phyloP scores from a whole-genome alignment of 2,113 vertebrate species.

The Arenaria interpres region DNA sequence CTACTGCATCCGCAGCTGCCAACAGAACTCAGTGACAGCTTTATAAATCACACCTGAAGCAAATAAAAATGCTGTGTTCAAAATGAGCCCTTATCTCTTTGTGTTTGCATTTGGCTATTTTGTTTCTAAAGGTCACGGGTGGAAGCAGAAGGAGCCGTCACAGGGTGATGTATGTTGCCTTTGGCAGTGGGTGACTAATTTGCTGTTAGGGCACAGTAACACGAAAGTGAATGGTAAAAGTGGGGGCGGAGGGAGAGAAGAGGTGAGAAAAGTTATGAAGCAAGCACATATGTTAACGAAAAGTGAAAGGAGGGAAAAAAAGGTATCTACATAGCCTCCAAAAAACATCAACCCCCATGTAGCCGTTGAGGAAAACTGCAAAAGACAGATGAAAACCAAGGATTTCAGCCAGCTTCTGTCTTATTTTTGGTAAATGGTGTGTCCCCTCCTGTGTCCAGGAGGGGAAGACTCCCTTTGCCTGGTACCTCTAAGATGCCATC shows the following conservation, averaged over 20 bases:
- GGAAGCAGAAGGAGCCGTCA: constrained; percentile 28
- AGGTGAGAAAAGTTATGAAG: not conserved
- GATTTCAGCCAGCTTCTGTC: not conserved
- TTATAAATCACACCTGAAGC: constrained; percentile 41
- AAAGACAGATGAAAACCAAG: not conserved
- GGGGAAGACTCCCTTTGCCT: not conserved
- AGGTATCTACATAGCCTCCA: not conserved
- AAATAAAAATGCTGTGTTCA: not conserved
- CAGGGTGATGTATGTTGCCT: not conserved
- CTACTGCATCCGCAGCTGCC: not conserved
- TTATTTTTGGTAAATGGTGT: not conserved
- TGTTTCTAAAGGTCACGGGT: constrained; percentile 28
- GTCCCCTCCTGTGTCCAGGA: not conserved
- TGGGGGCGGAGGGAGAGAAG: not conserved
- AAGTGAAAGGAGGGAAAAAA: not conserved
- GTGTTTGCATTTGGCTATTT: constrained; percentile 2
- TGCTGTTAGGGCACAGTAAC: not conserved
- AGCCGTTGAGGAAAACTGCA: not conserved
- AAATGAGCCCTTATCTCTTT: constrained; percentile 8
- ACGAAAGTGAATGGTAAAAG: not conserved
- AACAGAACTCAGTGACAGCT: not conserved
- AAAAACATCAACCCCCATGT: not conserved
- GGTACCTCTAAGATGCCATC: not conserved
- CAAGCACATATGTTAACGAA: not conserved
- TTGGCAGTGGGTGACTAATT: not conserved